A percentile compares a stretch with the other conserved stretches of the same genome.
Conservation (phyloP, 2,113 vertebrate species). For the Anoplopoma fimbria region DNA sequence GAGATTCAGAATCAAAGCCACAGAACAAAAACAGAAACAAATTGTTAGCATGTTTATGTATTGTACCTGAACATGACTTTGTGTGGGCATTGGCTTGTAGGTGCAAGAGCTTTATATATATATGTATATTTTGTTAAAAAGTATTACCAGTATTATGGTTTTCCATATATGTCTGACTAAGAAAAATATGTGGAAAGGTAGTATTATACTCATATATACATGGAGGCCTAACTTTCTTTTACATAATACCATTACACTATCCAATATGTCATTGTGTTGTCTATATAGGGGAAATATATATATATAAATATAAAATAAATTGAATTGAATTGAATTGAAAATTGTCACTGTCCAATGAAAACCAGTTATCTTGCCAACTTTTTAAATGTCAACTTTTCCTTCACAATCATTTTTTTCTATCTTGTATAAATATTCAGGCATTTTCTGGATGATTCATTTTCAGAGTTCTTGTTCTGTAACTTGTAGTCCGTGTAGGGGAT, state of each 20-base stretch:
- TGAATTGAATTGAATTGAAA: no score
- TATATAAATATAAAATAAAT: no score
- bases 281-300: no score
- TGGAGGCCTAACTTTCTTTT: neutral
- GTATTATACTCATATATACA: neutral
- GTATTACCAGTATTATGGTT: neutral
- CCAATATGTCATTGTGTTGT: neutral
- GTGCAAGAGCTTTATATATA: no score
- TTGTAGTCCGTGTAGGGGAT: conserved; percentile 42
- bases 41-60: neutral
- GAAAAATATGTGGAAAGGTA: neutral
- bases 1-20: neutral
- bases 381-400: neutral
- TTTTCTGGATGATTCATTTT: neutral
- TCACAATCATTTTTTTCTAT: no score
- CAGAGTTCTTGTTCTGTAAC: neutral
- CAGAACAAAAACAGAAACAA: neutral
- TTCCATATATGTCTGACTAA: neutral
- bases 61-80: neutral
- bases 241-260: neutral
- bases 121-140: neutral
- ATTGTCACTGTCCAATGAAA: neutral
- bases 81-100: neutral
- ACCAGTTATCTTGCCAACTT: neutral
- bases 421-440: neutral